phyloP scores from a whole-genome alignment of 2,888 invertebrate species.

The Arenicola marina region DNA sequence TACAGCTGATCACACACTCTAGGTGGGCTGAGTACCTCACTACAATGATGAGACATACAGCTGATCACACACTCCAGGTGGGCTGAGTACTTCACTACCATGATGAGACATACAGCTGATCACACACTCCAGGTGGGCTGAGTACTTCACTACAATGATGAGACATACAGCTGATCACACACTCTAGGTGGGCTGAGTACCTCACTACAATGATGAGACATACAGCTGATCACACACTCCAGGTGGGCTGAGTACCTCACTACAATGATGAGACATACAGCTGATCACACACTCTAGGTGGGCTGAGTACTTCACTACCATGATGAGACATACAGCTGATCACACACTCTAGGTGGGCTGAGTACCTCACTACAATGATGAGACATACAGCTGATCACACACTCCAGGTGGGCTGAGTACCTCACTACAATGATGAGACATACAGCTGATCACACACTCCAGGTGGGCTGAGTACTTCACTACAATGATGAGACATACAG shows the following conservation, averaged over 20 bases:
- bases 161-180: conserved; percentile 60
- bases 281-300: conserved; percentile 59
- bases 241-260: conserved; percentile 57
- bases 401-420: conserved; percentile 58
- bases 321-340: conserved; percentile 58
- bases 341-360: conserved; percentile 58
- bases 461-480: conserved; percentile 57
- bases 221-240: conserved; percentile 60
- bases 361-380: conserved; percentile 49
- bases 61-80: conserved; percentile 59
- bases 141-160: conserved; percentile 49
- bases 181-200: conserved; percentile 58
- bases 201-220: conserved; percentile 44
- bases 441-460: conserved; percentile 60
- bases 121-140: conserved; percentile 58
- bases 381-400: conserved; percentile 60
- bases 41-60: conserved; percentile 46
- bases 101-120: conserved; percentile 58
- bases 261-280: conserved; percentile 46
- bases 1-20: conserved; percentile 60
- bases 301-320: conserved; percentile 52
- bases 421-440: conserved; percentile 44
- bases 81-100: conserved; percentile 52
- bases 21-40: conserved; percentile 57
- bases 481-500: conserved; percentile 46